Conservation (phyloP, 1,140 invertebrate species). For the Zaprionus davidi region DNA sequence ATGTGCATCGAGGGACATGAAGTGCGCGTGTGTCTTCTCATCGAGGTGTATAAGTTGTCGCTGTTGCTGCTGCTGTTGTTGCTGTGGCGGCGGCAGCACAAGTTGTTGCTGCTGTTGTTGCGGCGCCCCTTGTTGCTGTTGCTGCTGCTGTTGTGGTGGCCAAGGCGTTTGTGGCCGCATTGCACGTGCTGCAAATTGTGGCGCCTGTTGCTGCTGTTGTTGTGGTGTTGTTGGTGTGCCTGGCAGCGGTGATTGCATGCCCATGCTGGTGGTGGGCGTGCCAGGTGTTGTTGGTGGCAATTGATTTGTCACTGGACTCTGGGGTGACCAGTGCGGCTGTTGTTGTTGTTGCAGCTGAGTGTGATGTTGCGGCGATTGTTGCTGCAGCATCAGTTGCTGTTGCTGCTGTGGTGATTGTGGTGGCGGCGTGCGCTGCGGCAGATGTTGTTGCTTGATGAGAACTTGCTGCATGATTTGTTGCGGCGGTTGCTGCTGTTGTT, state of each 20-base stretch:
- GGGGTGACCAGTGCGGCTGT: conserved; percentile 65
- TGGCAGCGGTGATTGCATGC: conserved; percentile 75
- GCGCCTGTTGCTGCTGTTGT: conserved; percentile 61
- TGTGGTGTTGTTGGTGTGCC: conserved; percentile 67
- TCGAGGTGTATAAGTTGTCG: conserved; percentile 89
- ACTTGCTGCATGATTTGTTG: conserved; percentile 79
- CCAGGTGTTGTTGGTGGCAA: conserved; percentile 66
- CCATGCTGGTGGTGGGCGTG: conserved; percentile 70
- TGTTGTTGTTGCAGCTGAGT: conserved; percentile 58
- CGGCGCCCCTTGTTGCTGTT: conserved; percentile 46
- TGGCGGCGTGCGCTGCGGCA: conserved; percentile 69
- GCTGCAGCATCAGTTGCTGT: conserved; percentile 65
- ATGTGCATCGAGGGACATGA: conserved; percentile 92
- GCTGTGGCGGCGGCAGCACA: conserved; percentile 72
- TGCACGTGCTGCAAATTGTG: conserved; percentile 64
- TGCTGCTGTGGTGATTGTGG: conserved; percentile 67
- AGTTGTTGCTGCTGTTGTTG: conserved; percentile 59
- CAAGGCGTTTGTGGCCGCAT: conserved; percentile 75
- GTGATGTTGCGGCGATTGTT: conserved; percentile 77
- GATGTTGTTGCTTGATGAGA: conserved; percentile 76
- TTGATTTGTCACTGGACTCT: conserved; percentile 68
- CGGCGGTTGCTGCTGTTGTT: conserved; percentile 51
- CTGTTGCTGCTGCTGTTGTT: conserved; percentile 84
- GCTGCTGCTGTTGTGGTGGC: conserved; percentile 69
- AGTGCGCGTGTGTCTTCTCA: conserved; percentile 91